Evolutionary conservation across 2,113 vertebrate species (phyloP).

Genomic region (Phyllostomus hastatus): DNA sequence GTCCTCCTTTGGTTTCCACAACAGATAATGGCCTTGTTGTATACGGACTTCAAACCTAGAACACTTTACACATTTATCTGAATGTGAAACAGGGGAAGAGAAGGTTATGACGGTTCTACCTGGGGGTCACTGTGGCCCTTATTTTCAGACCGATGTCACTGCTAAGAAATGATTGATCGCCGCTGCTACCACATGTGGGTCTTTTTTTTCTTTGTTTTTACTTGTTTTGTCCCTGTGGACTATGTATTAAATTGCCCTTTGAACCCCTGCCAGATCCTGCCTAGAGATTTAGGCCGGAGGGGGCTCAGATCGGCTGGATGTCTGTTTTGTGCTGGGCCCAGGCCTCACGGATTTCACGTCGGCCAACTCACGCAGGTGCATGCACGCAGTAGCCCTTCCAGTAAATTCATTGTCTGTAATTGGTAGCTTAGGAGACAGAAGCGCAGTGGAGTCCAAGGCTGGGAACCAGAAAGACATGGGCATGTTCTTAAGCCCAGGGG

Average conservation of each 20-base stretch:
- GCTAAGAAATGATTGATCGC: not conserved
- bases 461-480: not conserved
- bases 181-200: not conserved
- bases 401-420: not conserved
- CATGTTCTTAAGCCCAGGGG: not conserved
- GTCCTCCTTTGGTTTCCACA: not conserved
- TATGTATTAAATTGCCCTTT: not conserved
- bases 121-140: not conserved
- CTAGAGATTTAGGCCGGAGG: not conserved
- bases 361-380: not conserved
- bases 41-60: not conserved
- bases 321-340: not conserved
- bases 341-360: not conserved
- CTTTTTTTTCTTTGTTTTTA: not conserved
- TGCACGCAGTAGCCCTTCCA: not conserved
- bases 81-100: not conserved
- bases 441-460: not conserved
- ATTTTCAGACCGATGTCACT: not conserved
- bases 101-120: not conserved
- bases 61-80: not conserved
- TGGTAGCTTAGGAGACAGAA: not conserved
- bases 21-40: not conserved
- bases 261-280: not conserved
- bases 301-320: not conserved
- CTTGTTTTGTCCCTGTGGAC: not conserved